Evolutionary conservation across 2,888 invertebrate species (phyloP).

Genomic region (Abrostola triplasia): DNA sequence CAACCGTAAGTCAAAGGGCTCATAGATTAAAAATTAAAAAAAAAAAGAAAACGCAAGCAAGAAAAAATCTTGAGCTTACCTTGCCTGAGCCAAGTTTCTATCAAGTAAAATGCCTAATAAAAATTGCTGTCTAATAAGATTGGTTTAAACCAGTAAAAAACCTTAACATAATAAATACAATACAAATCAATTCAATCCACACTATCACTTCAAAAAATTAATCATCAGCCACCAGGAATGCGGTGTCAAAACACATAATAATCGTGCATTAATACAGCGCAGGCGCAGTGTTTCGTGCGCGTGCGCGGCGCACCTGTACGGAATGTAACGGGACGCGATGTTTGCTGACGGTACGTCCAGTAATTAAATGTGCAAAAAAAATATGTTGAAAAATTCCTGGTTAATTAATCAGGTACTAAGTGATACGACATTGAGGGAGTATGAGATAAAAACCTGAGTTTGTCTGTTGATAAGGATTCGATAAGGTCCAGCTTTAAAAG

Average conservation of each 20-base stretch:
- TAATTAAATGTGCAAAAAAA: conserved; percentile 55
- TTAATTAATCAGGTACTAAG: conserved; percentile 61
- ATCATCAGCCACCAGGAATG: conserved; percentile 39
- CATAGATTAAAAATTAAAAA: no score
- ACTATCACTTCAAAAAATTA: conserved; percentile 34
- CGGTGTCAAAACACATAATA: conserved; percentile 54
- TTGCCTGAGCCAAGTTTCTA: no score
- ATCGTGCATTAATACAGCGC: conserved; percentile 43
- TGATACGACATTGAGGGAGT: conserved; percentile 40
- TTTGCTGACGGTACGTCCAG: conserved; percentile 40
- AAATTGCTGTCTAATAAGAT: neutral
- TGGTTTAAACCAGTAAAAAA: neutral
- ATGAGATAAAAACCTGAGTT: conserved; percentile 33
- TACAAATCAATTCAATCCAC: conserved; percentile 28
- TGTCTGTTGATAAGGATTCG: conserved; percentile 16
- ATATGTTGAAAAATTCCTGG: conserved; percentile 50
- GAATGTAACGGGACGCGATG: conserved; percentile 65
- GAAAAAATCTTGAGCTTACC: no score
- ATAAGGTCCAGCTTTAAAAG: conserved; percentile 9
- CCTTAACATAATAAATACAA: conserved; percentile 10
- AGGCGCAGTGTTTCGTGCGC: conserved; percentile 56
- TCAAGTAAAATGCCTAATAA: neutral
- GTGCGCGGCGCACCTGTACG: conserved; percentile 68
- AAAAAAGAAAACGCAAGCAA: no score
- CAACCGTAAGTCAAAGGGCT: no score